phyloP scores from a whole-genome alignment of 2,113 vertebrate species.

The Emydocephalus ijimae region DNA sequence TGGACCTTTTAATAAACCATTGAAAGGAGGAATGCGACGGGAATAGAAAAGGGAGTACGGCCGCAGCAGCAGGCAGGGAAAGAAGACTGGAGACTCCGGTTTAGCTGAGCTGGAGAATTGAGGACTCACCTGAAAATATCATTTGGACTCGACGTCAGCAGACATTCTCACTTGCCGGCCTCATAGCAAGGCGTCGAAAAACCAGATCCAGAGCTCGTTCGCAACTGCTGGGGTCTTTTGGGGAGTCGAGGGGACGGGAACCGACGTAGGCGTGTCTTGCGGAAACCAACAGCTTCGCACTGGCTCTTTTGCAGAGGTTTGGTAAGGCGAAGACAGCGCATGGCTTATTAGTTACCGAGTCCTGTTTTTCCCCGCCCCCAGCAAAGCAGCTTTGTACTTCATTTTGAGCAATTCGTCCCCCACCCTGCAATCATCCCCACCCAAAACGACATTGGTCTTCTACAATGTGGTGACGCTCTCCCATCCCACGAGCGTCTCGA shows the following conservation, averaged over 20 bases:
- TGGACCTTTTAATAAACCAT: conserved; percentile 20
- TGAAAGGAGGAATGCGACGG: background rate
- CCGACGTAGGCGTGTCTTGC: conserved; percentile 53
- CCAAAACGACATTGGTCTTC: conserved; percentile 44
- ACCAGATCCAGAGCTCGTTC: background rate
- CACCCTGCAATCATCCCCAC: no score
- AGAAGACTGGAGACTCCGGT: background rate
- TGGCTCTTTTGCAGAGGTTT: conserved; percentile 46
- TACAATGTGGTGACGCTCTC: conserved; percentile 25
- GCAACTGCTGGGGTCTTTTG: conserved; percentile 41
- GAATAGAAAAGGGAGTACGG: conserved; percentile 2
- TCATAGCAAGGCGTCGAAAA: background rate
- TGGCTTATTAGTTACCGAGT: background rate
- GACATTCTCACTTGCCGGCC: conserved; percentile 51
- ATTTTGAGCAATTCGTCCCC: background rate
- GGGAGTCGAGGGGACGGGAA: conserved; percentile 28
- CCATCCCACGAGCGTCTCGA: conserved; percentile 44
- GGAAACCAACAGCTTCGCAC: conserved; percentile 34
- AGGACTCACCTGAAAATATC: conserved; percentile 57
- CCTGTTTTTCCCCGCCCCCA: conserved; percentile 7
- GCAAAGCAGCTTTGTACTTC: conserved; percentile 55
- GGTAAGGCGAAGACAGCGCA: conserved; percentile 28
- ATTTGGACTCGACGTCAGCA: conserved; percentile 50
- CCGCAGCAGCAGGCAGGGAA: background rate
- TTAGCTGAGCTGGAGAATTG: conserved; percentile 1